These are phyloP conservation scores for Vultur gryphus DNA, from an alignment of 2,797 vertebrate species.

Conservation along the genomic window DNA sequence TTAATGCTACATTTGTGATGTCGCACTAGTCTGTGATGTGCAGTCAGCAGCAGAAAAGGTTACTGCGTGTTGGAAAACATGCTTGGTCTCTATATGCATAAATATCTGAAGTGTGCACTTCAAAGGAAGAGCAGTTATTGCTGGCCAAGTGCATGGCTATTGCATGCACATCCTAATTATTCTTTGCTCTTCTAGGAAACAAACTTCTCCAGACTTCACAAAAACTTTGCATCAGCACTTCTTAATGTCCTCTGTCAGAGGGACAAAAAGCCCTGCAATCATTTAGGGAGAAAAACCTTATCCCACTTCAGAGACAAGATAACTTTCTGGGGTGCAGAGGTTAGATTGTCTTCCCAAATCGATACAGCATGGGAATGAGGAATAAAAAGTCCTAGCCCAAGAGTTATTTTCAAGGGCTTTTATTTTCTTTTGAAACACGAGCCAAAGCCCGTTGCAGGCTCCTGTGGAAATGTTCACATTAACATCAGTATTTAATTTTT, in stretches of 20 bases:
- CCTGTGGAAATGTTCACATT: neutral
- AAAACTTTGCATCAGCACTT: neutral
- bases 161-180: neutral
- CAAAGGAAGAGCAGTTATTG: neutral
- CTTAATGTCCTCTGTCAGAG: neutral
- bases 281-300: neutral
- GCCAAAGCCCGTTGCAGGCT: neutral
- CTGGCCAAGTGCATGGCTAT: neutral
- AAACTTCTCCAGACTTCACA: neutral
- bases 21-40: neutral
- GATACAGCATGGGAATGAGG: neutral
- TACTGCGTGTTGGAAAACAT: neutral
- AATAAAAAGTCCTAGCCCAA: neutral
- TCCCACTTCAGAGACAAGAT: neutral
- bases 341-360: neutral
- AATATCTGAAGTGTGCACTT: neutral
- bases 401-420: neutral
- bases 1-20: neutral
- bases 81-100: accelerated
- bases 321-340: neutral
- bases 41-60: neutral
- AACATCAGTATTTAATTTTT: neutral
- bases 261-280: neutral
- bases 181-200: neutral
- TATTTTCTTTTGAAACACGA: neutral